Conservation (phyloP, 2,113 vertebrate species). For the Poeciliopsis occidentalis region DNA sequence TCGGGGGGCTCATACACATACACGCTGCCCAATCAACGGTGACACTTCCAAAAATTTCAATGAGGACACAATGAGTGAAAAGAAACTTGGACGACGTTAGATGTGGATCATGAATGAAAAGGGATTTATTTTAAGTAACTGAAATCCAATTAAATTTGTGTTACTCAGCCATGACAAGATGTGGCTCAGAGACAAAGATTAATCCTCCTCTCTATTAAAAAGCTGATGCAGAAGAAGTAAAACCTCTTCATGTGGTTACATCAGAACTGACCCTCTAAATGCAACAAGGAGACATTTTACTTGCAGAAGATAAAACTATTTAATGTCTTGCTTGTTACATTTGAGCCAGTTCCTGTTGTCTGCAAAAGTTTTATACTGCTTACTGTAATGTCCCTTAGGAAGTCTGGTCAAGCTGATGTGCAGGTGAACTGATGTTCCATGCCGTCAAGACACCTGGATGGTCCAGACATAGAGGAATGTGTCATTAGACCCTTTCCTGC, state of each 20-base stretch:
- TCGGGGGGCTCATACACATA: constrained; percentile 27
- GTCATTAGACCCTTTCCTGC: constrained; percentile 77
- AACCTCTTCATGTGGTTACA: constrained; percentile 5
- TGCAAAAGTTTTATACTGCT: not conserved
- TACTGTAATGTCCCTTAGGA: constrained; percentile 1
- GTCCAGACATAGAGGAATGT: constrained; percentile 63
- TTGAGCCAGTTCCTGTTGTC: not conserved
- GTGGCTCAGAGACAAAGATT: constrained; percentile 33
- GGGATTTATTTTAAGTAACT: constrained; percentile 48
- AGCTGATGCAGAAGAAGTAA: constrained; percentile 3
- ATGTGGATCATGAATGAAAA: constrained; percentile 26
- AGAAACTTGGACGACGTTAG: constrained; percentile 35
- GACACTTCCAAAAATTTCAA: constrained; percentile 41
- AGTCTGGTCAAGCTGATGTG: constrained; percentile 8
- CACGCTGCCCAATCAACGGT: constrained; percentile 45
- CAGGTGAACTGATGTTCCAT: constrained; percentile 7
- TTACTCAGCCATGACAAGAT: constrained; percentile 22
- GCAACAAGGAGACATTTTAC: too few species aligned
- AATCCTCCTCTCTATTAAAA: constrained; percentile 23
- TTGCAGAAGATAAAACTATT: not conserved
- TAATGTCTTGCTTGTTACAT: not conserved
- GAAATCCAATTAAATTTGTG: constrained; percentile 50
- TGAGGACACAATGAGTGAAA: constrained; percentile 43
- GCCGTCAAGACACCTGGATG: constrained; percentile 38
- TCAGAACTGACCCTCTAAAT: not conserved